These are phyloP conservation scores for Coptotermes formosanus DNA, from an alignment of 1,140 invertebrate species.

Conservation along the genomic window DNA sequence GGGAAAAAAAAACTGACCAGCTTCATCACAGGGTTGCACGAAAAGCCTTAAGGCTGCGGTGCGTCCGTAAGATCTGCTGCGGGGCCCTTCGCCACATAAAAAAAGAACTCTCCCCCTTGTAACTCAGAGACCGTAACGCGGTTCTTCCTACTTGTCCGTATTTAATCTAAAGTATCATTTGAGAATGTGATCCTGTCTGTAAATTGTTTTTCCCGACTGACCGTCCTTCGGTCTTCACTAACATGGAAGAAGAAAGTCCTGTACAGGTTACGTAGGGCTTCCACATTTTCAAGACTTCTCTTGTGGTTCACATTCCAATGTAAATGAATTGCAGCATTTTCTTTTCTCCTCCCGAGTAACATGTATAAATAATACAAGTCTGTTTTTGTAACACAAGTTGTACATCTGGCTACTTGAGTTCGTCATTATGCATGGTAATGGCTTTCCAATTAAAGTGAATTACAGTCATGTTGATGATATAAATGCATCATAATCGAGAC, in stretches of 20 bases:
- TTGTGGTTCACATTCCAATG: constrained; percentile 15
- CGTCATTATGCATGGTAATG: constrained; percentile 6
- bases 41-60: too few relatives aligned
- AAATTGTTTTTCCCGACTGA: neutral
- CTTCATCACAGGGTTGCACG: too few relatives aligned
- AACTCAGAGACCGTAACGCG: too few relatives aligned
- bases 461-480: neutral
- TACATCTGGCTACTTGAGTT: neutral
- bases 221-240: neutral
- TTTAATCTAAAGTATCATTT: too few relatives aligned
- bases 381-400: neutral
- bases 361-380: neutral
- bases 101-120: too few relatives aligned
- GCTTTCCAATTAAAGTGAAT: constrained; percentile 9
- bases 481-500: constrained; percentile 4
- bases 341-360: neutral
- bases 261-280: neutral
- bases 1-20: too few relatives aligned
- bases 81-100: too few relatives aligned
- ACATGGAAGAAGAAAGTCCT: neutral
- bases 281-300: neutral
- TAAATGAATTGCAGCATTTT: neutral
- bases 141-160: too few relatives aligned
- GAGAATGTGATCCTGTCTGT: too few relatives aligned
- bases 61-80: too few relatives aligned